These are phyloP conservation scores for Thunnus albacares DNA, from an alignment of 2,797 vertebrate species.

Conservation along the genomic window DNA sequence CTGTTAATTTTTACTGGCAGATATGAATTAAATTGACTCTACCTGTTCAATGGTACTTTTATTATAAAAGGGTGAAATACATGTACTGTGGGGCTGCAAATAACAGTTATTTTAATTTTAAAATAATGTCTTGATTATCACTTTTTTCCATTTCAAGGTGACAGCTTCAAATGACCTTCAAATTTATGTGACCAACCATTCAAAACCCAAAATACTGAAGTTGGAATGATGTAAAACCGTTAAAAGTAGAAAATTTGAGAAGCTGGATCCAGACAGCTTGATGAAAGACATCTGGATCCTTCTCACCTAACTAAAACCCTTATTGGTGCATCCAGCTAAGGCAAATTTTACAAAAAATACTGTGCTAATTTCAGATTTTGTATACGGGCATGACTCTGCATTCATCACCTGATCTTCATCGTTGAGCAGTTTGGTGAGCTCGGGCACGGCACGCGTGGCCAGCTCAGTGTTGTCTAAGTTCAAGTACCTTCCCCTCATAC, in stretches of 20 bases:
- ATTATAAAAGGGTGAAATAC: not conserved
- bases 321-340: not conserved
- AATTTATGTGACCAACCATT: no score
- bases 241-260: no score
- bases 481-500: no score
- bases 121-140: no score
- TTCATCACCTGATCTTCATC: constrained; percentile 94
- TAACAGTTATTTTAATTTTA: no score
- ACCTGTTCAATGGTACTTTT: not conserved
- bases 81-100: no score
- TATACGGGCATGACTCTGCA: not conserved
- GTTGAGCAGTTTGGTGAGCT: constrained; percentile 98
- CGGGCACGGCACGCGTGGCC: constrained; percentile 94
- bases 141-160: no score
- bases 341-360: not conserved
- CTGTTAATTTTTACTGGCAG: not conserved
- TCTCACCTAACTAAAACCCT: not conserved
- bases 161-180: no score
- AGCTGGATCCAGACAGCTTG: no score
- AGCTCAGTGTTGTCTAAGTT: constrained; percentile 97
- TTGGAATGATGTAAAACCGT: no score
- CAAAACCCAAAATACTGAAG: no score
- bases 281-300: no score
- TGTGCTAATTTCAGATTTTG: not conserved
- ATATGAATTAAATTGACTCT: not conserved